Evolutionary conservation across 2,888 invertebrate species (phyloP), one percentile per base, ranked within the genome.

Genomic region (Clitarchus hookeri): DNA sequence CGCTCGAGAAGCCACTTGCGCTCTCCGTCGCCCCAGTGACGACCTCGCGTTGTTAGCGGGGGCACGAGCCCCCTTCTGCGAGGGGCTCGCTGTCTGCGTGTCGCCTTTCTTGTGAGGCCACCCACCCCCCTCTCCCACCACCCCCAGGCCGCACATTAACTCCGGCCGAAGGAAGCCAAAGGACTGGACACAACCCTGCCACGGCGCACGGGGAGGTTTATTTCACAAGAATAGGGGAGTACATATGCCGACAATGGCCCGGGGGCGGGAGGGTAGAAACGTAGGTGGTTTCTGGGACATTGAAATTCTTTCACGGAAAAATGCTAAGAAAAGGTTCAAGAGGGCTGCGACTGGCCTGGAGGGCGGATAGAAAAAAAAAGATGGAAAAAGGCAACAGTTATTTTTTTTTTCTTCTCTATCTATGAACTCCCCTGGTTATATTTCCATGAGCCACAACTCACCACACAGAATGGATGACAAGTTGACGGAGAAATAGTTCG

Each of bases 381-480:
- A 23, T 6, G 8, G n/a, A 6, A 65, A 65, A 65, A 65, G 65
- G 65, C 65, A 65, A 65, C 65, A 65, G 65, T 65, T 65, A 65
- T 65, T 65, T 65, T 65, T 65, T 23, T 23, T 65, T 6, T 65
- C 65, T 65, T n/a, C 65, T 12, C 23, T 19, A 0, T 65, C 23
- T n/a, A n/a, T 65, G 19, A n/a, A 26, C 82, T n/a, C 44, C 44
- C 36, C n/a, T 26, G 82, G 82, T 82, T 44, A 82, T 82, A 82
- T 82, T 82, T 82, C 82, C 82, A 82, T 82, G 44, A 26, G 82
- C 82, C 44, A 82, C 82, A 82, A 82, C 82, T 82, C 82, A 82
- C 82, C 82, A 13, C 82, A 82, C 82, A 82, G 27, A 82, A 82
- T 82, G 23, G 82, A 36, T 82, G 82, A 82, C 82, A 82, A 82